phyloP scores from a whole-genome alignment of 2,888 invertebrate species.

The Thumatha senex region DNA sequence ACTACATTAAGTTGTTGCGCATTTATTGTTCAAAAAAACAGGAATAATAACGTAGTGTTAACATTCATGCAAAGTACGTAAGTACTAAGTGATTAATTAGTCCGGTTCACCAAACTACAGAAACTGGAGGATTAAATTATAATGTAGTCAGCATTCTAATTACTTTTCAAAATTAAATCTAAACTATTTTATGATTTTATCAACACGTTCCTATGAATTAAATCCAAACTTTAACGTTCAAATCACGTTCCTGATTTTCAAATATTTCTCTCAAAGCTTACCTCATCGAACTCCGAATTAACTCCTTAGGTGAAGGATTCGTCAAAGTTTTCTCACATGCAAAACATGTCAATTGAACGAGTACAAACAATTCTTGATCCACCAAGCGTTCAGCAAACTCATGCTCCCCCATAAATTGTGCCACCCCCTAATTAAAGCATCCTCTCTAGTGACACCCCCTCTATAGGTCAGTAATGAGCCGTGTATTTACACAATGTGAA shows the following conservation, averaged over 20 bases:
- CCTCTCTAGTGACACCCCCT: constrained; percentile 6
- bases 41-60: too few species aligned
- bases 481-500: constrained; percentile 35
- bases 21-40: too few species aligned
- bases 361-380: constrained; percentile 26
- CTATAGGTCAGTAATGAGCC: constrained; percentile 40
- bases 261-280: constrained; percentile 8
- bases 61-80: too few species aligned
- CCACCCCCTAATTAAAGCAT: constrained; percentile 31
- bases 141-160: too few species aligned
- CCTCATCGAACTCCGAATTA: constrained; percentile 4
- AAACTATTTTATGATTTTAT: too few species aligned
- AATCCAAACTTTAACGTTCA: constrained; percentile 6
- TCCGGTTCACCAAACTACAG: too few species aligned
- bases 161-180: too few species aligned
- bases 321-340: constrained; percentile 6
- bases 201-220: neutral
- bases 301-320: neutral
- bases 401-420: constrained; percentile 28
- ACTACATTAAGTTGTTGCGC: constrained; percentile 2
- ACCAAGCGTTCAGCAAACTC: constrained; percentile 27
- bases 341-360: constrained; percentile 29
- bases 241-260: constrained; percentile 2
- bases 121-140: too few species aligned
- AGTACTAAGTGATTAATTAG: too few species aligned